Base-by-base conservation (phyloP, 2,797 vertebrate genomes). In the Xyrichtys novacula region DNA sequence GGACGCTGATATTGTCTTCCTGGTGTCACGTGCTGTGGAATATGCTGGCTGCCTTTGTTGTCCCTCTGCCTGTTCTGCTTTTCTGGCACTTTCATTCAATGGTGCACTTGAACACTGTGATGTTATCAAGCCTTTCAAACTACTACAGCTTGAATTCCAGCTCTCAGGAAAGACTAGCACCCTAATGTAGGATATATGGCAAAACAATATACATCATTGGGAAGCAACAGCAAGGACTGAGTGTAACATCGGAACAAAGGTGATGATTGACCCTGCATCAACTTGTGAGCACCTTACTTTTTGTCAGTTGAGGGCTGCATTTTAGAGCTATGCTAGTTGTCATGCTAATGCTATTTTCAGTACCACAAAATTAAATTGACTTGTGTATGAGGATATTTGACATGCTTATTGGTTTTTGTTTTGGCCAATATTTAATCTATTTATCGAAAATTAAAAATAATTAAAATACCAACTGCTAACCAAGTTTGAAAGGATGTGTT, bases 51-150 rank as follows among this genome's bases (percentile, higher is more conserved):
- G 89, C 91, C 83, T 94, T 95, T 94, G 94, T 95, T 90, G 87
- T 71, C 85, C 61, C 86, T 53, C 85, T 82, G 85, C 86, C 88
- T 71, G 89, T 94, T 94, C 91, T 95, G 94, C 94, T 92, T 93
- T 94, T 95, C 94, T 94, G 93, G 94, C 94, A 93, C 90, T 94
- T 95, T 95, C 93, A 93, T 91, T 92, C 94, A 95, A 94, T 94
- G 89, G 92, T 91, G 89, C 87, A 92, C 91, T 89, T 92, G 87
- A 91, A 91, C 90, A 83, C 88, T 83, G 87, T 83, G 87, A 92
- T 91, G 93, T 91, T 92, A 93, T 91, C 92, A 86, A 91, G 91
- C 91, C 92, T 91, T 89, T 93, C 89, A 92, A 89, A 90, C 90
- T 89, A 91, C 88, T 91, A 92, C 84, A 88, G 91, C 85, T 89